Evolutionary conservation across 2,797 vertebrate species (phyloP).

Genomic region (Hemitrygon akajei): DNA sequence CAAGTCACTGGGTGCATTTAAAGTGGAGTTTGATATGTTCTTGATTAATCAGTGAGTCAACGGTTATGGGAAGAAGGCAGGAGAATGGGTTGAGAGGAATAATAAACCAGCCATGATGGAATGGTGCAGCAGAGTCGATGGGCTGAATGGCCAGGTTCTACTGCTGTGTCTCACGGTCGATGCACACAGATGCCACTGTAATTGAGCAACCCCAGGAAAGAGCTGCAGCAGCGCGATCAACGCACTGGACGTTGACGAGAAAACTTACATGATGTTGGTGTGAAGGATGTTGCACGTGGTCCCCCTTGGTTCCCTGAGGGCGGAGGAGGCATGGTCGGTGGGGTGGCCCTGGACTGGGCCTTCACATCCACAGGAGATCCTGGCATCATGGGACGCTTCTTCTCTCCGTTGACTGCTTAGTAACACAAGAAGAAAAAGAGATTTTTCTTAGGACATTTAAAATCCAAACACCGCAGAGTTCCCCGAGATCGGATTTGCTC

Average conservation of each 20-base stretch:
- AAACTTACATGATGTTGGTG: conserved; percentile 78
- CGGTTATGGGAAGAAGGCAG: no score
- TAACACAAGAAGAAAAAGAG: conserved; percentile 12
- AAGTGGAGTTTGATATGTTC: no score
- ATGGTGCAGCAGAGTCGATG: no score
- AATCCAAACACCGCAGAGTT: neutral
- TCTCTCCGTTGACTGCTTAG: conserved; percentile 81
- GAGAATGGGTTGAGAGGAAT: no score
- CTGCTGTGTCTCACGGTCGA: no score
- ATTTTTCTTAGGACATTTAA: conserved; percentile 2
- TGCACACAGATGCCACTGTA: conserved; percentile 15
- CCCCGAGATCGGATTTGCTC: neutral
- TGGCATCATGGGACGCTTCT: conserved; percentile 93
- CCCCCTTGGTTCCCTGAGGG: conserved; percentile 85
- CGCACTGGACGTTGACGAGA: no score
- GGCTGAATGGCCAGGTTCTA: no score
- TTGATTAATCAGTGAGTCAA: no score
- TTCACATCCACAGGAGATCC: conserved; percentile 98
- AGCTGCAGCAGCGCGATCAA: neutral
- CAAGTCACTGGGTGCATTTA: no score
- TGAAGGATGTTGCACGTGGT: conserved; percentile 84
- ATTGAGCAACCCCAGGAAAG: neutral
- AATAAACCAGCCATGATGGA: no score
- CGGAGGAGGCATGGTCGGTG: conserved; percentile 87
- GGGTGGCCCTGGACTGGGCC: conserved; percentile 88